Conservation (phyloP, 1,140 invertebrate species). For the Heliconius melpomene region DNA sequence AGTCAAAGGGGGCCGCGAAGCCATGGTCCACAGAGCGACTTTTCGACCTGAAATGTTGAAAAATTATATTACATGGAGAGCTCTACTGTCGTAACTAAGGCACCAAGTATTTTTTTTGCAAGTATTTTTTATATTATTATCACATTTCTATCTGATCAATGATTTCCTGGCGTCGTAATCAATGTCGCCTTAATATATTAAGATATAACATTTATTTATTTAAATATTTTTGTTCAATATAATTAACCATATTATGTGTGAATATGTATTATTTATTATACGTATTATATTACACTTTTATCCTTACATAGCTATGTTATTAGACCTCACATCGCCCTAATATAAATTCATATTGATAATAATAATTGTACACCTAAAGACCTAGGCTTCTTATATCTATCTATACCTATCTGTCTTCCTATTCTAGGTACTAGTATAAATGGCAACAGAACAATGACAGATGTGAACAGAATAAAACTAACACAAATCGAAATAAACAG, state of each 20-base stretch:
- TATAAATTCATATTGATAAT: neutral
- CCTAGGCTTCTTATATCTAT: neutral
- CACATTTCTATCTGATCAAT: no score
- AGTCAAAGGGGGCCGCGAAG: constrained; percentile 89
- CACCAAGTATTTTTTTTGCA: neutral
- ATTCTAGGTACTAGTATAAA: neutral
- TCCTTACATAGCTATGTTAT: neutral
- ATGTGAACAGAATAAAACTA: neutral
- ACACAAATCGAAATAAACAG: neutral
- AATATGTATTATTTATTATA: neutral
- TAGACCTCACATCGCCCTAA: neutral
- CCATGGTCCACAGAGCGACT: constrained; percentile 94
- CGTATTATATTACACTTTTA: neutral
- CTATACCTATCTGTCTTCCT: no score
- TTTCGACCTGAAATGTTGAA: constrained; percentile 87
- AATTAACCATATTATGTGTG: neutral
- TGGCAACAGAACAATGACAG: neutral
- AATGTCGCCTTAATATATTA: neutral
- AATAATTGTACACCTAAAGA: neutral
- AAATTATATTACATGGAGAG: neutral
- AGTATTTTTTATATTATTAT: neutral
- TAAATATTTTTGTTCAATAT: neutral
- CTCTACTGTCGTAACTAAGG: neutral
- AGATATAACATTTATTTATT: neutral
- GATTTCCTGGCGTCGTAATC: no score